Conservation (phyloP, 2,888 invertebrate genomes). For the Trichogramma dendrolimi region DNA sequence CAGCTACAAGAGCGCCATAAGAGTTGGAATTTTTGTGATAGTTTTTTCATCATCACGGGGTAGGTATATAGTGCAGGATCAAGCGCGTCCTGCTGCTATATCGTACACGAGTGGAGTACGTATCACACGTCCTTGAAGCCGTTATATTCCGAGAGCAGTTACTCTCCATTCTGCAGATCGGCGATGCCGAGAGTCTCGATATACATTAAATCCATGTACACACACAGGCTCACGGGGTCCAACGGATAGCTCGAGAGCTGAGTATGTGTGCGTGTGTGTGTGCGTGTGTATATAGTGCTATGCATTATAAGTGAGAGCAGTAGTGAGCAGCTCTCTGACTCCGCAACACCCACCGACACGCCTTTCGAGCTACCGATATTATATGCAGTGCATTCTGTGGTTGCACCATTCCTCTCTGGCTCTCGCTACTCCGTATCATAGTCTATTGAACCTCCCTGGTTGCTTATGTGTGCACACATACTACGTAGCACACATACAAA, state of each 20-base stretch:
- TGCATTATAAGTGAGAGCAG: slow-evolving; percentile 27
- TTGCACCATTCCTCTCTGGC: slow-evolving; percentile 31
- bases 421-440: slow-evolving; percentile 3
- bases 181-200: background rate
- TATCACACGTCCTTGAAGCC: slow-evolving; percentile 43
- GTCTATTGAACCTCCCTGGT: slow-evolving; percentile 23
- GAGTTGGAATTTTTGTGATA: slow-evolving; percentile 20
- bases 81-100: slow-evolving; percentile 49
- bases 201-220: too few relatives aligned
- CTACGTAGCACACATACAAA: too few relatives aligned
- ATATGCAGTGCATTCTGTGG: slow-evolving; percentile 30
- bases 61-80: slow-evolving; percentile 31
- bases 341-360: slow-evolving; percentile 42
- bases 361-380: slow-evolving; percentile 32
- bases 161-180: slow-evolving; percentile 16
- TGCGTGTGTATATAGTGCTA: too few relatives aligned
- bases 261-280: too few relatives aligned
- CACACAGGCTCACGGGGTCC: too few relatives aligned
- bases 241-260: too few relatives aligned
- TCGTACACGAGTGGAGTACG: slow-evolving; percentile 28
- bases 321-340: slow-evolving; percentile 34
- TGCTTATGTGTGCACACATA: too few relatives aligned
- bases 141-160: slow-evolving; percentile 34
- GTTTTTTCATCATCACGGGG: background rate
- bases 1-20: slow-evolving; percentile 11